These are phyloP conservation scores for Encarsia formosa DNA, from an alignment of 2,888 invertebrate genomes.

Conservation along the genomic window DNA sequence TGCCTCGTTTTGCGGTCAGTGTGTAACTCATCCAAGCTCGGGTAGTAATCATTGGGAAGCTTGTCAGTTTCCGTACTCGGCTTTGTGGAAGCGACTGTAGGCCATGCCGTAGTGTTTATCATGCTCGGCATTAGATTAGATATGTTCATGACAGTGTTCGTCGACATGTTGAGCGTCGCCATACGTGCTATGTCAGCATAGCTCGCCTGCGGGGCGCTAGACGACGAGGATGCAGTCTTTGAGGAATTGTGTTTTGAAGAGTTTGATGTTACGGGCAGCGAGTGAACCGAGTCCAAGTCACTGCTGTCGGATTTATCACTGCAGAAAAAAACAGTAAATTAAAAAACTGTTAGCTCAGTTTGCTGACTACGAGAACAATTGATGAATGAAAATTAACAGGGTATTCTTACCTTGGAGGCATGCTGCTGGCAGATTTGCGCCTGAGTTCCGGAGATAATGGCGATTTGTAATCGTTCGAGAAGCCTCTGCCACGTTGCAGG, in stretches of 20 bases:
- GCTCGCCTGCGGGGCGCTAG: slow-evolving; percentile 59
- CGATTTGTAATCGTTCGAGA: slow-evolving; percentile 43
- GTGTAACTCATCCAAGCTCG: slow-evolving; percentile 47
- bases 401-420: slow-evolving; percentile 63
- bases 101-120: slow-evolving; percentile 39
- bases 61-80: slow-evolving; percentile 43
- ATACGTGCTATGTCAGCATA: slow-evolving; percentile 80
- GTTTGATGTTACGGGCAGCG: slow-evolving; percentile 64
- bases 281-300: slow-evolving; percentile 81
- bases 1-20: slow-evolving; percentile 40
- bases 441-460: slow-evolving; percentile 50
- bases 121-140: slow-evolving; percentile 41
- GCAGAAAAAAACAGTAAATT: slow-evolving; percentile 17
- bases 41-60: slow-evolving; percentile 46
- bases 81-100: slow-evolving; percentile 34
- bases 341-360: neutral
- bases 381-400: too few relatives aligned
- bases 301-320: slow-evolving; percentile 79
- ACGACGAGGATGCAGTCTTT: slow-evolving; percentile 44
- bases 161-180: slow-evolving; percentile 47
- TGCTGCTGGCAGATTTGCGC: slow-evolving; percentile 70
- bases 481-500: slow-evolving; percentile 44
- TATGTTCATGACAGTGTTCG: slow-evolving; percentile 40
- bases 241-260: slow-evolving; percentile 17
- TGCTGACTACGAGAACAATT: too few relatives aligned